These are phyloP conservation scores for Pseudochaenichthys georgianus DNA, from an alignment of 2,797 vertebrate species.

Conservation along the genomic window DNA sequence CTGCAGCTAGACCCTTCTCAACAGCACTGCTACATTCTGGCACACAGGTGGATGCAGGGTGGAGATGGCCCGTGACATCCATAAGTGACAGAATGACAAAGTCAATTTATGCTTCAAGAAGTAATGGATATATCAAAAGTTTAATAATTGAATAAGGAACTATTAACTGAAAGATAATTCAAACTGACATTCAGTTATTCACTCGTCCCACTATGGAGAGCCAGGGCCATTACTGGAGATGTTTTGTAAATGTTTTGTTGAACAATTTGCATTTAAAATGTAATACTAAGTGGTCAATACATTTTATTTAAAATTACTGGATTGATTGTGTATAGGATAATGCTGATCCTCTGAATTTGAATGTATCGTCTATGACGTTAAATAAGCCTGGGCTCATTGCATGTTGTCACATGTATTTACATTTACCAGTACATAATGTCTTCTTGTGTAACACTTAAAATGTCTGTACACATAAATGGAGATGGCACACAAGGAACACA, in stretches of 20 bases:
- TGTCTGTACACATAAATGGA: neutral
- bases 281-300: neutral
- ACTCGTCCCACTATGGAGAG: too few species aligned
- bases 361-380: neutral
- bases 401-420: neutral
- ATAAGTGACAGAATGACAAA: neutral
- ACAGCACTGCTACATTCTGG: too few species aligned
- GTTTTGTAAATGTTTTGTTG: too few species aligned
- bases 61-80: neutral
- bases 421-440: too few species aligned
- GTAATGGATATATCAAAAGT: neutral
- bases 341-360: neutral
- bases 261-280: neutral
- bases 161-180: neutral
- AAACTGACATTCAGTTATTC: neutral
- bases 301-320: neutral
- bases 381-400: neutral
- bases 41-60: too few species aligned
- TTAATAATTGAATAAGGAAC: neutral
- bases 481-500: neutral
- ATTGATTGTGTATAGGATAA: neutral
- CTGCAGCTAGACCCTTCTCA: too few species aligned
- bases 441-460: neutral
- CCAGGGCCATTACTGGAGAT: too few species aligned
- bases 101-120: neutral